Conservation (phyloP, 2,113 vertebrate species). For the Python bivittatus region DNA sequence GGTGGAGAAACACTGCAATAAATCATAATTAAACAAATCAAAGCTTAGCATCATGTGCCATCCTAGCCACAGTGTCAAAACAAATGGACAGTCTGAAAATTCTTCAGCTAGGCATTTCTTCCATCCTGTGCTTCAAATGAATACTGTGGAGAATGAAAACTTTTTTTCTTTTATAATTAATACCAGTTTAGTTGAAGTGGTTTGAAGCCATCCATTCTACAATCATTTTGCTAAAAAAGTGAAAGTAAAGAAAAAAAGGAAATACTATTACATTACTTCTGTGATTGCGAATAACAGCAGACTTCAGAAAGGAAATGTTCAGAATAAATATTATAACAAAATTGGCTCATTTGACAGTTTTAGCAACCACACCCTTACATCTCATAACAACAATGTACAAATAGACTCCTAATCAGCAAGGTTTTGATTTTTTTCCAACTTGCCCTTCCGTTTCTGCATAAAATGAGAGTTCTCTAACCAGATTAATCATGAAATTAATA, state of each 20-base stretch:
- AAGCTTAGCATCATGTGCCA: neutral
- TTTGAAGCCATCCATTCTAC: neutral
- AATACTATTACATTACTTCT: neutral
- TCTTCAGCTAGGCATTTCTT: neutral
- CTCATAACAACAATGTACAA: slow-evolving; percentile 30
- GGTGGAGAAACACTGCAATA: neutral
- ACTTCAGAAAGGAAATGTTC: neutral
- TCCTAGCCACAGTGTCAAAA: neutral
- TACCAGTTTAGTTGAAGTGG: slow-evolving; percentile 18
- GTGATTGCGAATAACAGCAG: neutral
- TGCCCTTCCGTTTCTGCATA: slow-evolving; percentile 25
- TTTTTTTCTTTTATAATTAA: neutral
- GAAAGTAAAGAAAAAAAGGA: neutral
- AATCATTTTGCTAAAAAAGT: neutral
- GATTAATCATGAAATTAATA: neutral
- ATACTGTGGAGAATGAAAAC: neutral
- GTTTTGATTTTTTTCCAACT: slow-evolving; percentile 25
- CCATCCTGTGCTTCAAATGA: neutral
- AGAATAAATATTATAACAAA: slow-evolving; percentile 17
- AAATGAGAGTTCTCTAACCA: neutral
- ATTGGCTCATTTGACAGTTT: slow-evolving; percentile 26
- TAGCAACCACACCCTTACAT: slow-evolving; percentile 44
- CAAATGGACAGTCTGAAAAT: neutral
- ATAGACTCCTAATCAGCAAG: neutral
- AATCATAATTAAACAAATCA: neutral